These are phyloP conservation scores for Syritta pipiens DNA, from an alignment of 2,888 invertebrate species.

Conservation along the genomic window DNA sequence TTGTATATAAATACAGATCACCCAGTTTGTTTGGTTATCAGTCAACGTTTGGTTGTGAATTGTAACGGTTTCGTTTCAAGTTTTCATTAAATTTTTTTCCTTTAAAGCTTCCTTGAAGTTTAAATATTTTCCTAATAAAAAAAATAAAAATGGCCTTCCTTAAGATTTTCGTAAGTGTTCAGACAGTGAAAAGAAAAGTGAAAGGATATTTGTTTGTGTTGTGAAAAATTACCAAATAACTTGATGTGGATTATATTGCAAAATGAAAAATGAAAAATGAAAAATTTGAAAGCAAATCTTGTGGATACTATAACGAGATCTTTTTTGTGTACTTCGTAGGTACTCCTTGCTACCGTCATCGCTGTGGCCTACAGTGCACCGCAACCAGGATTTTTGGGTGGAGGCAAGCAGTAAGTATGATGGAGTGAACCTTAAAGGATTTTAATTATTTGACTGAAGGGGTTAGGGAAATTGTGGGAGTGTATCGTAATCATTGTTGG, in stretches of 20 bases:
- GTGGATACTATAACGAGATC: constrained; percentile 11
- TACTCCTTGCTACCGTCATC: constrained; percentile 74
- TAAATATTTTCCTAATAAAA: too few relatives aligned
- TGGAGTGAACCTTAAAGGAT: not conserved
- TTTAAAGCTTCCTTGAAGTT: constrained; percentile 32
- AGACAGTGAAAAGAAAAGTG: not conserved
- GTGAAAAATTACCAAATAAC: not conserved
- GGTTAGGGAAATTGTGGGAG: too few relatives aligned
- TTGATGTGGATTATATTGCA: constrained; percentile 4
- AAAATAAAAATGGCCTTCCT: constrained; percentile 76
- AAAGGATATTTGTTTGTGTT: constrained; percentile 17
- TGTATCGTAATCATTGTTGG: too few relatives aligned
- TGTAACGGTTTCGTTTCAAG: constrained; percentile 71
- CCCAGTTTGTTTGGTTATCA: constrained; percentile 76
- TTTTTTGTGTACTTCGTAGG: constrained; percentile 72
- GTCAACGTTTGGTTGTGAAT: constrained; percentile 76
- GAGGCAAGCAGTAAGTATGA: constrained; percentile 77
- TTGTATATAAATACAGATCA: constrained; percentile 77
- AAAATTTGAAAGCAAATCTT: constrained; percentile 12
- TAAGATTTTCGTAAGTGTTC: constrained; percentile 77
- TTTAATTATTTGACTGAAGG: not conserved
- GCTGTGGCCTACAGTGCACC: constrained; percentile 75
- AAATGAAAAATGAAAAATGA: not conserved
- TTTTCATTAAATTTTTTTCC: constrained; percentile 38
- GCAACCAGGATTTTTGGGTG: constrained; percentile 75